Base-by-base conservation (phyloP, 2,888 invertebrate species). In the Galerucella nymphaeae region DNA sequence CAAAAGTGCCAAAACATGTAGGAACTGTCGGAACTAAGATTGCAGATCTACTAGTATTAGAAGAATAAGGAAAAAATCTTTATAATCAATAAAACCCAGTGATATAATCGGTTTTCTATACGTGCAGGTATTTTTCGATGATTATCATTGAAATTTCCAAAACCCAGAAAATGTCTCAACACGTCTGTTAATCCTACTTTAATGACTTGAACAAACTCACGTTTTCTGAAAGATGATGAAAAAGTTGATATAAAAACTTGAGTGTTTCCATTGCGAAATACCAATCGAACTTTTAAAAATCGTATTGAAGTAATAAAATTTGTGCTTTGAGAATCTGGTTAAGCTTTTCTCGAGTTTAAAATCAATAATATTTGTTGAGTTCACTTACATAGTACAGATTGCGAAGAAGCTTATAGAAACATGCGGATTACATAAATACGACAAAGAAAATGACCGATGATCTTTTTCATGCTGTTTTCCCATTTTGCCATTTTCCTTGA, bases 141-240 rank as follows among this genome's bases (percentile, higher is more conserved):
- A 50, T 14, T 6, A 50, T 69, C 16, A 57, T 62, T 69, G 55
- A 63, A 53, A 69, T 53, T 62, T 38, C 10, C 10, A 63, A 53
- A 69, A 16, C 48, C 63, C n/a, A 38, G 16, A 42, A 57, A 63
- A 45, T 42, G 67, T 48, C 59, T 8, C 58, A 38, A 50, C n/a
- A 41, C 42, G 48, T 23, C 59, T 67, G 20, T 30, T n/a, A 67
- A 67, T 67, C 59, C 59, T 30, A 67, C 58, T 67, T 67, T 59
- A 58, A 67, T 59, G 67, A 67, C 48, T 58, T 67, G 30, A 67
- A 67, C 45, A 58, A 59, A 67, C 67, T 67, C 59, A 59, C 30
- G 45, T 67, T 23, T 59, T 59, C 67, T 59, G 18, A 16, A 23
- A 14, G 11, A 59, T 59, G 59, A 59, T 67, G 23, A 67, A 42